Evolutionary conservation across 2,888 invertebrate species (phyloP).

Genomic region (Thera obeliscata): DNA sequence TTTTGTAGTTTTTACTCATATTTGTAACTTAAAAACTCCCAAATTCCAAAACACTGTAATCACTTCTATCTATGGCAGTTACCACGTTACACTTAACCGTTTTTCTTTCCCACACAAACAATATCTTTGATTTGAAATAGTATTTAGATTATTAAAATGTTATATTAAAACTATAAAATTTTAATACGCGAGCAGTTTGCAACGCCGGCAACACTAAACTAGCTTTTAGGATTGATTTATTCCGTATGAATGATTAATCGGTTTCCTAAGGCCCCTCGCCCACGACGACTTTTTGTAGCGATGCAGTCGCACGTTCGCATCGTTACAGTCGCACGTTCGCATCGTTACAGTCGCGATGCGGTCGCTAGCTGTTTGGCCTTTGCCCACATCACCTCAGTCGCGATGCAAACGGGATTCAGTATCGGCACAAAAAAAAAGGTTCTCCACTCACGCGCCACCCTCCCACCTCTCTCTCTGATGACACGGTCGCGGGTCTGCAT

Average conservation of each 20-base stretch:
- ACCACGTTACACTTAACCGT: no score
- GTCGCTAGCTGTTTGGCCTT: no score
- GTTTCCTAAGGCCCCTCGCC: background rate
- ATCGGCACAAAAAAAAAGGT: background rate
- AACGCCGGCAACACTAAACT: constrained; percentile 9
- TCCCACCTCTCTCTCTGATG: no score
- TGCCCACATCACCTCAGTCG: no score
- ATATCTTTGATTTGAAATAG: background rate
- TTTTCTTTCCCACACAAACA: background rate
- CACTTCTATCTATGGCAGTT: background rate
- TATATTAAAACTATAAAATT: background rate
- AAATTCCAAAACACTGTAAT: background rate
- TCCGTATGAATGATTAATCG: background rate
- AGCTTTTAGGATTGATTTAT: constrained; percentile 3
- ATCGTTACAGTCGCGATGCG: no score
- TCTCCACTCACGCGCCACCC: background rate
- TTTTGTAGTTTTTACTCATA: constrained; percentile 28
- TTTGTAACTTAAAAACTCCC: background rate
- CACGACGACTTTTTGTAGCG: no score
- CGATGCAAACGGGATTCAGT: no score
- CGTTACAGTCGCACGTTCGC: no score
- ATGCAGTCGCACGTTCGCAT: no score
- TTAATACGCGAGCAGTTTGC: background rate
- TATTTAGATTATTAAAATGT: no score
- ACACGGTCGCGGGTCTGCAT: no score